Conservation (phyloP, 1,140 invertebrate species). For the Leguminivora glycinivorella region DNA sequence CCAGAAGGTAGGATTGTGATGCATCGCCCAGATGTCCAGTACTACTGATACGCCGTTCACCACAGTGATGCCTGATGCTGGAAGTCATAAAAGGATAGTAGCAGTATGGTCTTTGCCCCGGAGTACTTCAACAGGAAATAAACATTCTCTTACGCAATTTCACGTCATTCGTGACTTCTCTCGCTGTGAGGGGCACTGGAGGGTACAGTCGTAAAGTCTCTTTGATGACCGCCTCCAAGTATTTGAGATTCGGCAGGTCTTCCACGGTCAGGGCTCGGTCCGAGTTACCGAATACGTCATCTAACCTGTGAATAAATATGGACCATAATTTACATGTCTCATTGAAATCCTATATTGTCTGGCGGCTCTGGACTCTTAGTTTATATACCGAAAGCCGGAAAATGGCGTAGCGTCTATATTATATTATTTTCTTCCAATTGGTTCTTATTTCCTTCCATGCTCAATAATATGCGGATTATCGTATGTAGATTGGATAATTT, state of each 20-base stretch:
- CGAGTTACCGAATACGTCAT: slow-evolving; percentile 6
- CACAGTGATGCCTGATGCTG: slow-evolving; percentile 23
- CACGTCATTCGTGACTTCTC: slow-evolving; percentile 38
- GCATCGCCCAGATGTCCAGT: slow-evolving; percentile 46
- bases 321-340: background rate
- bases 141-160: slow-evolving; percentile 38
- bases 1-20: slow-evolving; percentile 63
- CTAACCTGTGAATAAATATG: slow-evolving; percentile 2
- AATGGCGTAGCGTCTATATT: no score
- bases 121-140: no score
- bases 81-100: background rate
- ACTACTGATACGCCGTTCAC: slow-evolving; percentile 33
- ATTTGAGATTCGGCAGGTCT: slow-evolving; percentile 79
- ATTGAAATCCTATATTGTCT: no score
- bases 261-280: slow-evolving; percentile 45
- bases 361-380: no score
- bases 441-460: no score
- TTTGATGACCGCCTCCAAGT: slow-evolving; percentile 82
- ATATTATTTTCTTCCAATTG: no score
- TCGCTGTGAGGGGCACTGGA: slow-evolving; percentile 79
- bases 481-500: no score
- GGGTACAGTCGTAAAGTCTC: slow-evolving; percentile 82
- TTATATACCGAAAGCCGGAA: no score
- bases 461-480: no score
- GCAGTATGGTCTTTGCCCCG: no score